Conservation (phyloP, 2,888 invertebrate genomes). For the Nemapogon koenigi region DNA sequence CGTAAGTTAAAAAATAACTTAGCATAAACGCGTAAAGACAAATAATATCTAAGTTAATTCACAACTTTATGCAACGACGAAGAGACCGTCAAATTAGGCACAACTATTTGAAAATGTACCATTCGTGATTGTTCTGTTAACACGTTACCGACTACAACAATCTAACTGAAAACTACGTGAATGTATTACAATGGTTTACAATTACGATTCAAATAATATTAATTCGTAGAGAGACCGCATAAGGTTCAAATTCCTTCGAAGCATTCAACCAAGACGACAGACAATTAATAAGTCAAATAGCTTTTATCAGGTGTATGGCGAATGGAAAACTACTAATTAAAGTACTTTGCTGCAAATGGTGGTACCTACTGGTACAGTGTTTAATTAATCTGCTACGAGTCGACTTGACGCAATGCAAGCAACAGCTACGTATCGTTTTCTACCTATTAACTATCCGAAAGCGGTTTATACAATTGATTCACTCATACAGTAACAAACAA, state of each 20-base stretch:
- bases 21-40: constrained; percentile 47
- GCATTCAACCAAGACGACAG: constrained; percentile 24
- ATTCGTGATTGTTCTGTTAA: constrained; percentile 53
- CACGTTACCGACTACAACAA: constrained; percentile 41
- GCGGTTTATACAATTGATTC: constrained; percentile 51
- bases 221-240: constrained; percentile 24
- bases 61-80: constrained; percentile 39
- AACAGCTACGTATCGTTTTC: constrained; percentile 37
- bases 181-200: constrained; percentile 33
- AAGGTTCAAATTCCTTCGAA: constrained; percentile 30
- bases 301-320: constrained; percentile 52
- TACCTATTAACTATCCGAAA: constrained; percentile 43
- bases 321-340: constrained; percentile 60
- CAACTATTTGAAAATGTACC: constrained; percentile 55
- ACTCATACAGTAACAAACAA: constrained; percentile 40
- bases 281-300: constrained; percentile 42
- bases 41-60: constrained; percentile 54
- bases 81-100: constrained; percentile 52
- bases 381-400: constrained; percentile 48
- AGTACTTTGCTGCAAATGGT: constrained; percentile 45
- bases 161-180: constrained; percentile 36
- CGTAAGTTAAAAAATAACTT: constrained; percentile 53
- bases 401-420: constrained; percentile 34
- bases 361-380: constrained; percentile 35
- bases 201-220: constrained; percentile 19